Conservation (phyloP, 2,797 vertebrate genomes). For the Synaphobranchus kaupii region DNA sequence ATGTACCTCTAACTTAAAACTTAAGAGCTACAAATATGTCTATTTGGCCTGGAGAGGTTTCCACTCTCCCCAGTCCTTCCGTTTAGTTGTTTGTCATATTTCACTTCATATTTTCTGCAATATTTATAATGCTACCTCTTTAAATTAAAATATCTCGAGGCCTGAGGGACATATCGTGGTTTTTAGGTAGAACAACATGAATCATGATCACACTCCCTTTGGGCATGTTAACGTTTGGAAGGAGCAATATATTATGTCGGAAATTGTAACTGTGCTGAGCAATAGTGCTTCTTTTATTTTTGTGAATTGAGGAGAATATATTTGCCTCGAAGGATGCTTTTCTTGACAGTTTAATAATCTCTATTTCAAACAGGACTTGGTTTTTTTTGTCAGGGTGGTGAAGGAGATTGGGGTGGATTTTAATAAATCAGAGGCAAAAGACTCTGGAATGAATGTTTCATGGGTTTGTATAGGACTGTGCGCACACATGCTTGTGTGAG, state of each 20-base stretch:
- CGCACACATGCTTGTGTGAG: neutral
- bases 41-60: neutral
- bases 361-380: conserved; percentile 53
- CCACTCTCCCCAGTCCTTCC: neutral
- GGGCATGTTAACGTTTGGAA: conserved; percentile 33
- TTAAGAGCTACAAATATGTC: neutral
- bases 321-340: conserved; percentile 45
- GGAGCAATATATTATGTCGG: conserved; percentile 51
- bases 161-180: neutral
- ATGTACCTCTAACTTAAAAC: neutral
- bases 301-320: conserved; percentile 62
- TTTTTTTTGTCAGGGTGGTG: conserved; percentile 41
- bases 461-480: neutral
- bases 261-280: conserved; percentile 57
- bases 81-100: neutral
- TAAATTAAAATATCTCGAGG: neutral
- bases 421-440: conserved; percentile 47
- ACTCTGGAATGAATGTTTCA: neutral
- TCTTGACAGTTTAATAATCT: conserved; percentile 72
- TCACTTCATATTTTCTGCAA: neutral
- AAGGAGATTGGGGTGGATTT: conserved; percentile 37
- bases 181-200: neutral
- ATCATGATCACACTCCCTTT: neutral
- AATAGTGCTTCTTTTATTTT: conserved; percentile 59
- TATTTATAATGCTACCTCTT: neutral